These are phyloP conservation scores for Eupsilia transversa DNA, from an alignment of 2,888 invertebrate species.

Conservation along the genomic window DNA sequence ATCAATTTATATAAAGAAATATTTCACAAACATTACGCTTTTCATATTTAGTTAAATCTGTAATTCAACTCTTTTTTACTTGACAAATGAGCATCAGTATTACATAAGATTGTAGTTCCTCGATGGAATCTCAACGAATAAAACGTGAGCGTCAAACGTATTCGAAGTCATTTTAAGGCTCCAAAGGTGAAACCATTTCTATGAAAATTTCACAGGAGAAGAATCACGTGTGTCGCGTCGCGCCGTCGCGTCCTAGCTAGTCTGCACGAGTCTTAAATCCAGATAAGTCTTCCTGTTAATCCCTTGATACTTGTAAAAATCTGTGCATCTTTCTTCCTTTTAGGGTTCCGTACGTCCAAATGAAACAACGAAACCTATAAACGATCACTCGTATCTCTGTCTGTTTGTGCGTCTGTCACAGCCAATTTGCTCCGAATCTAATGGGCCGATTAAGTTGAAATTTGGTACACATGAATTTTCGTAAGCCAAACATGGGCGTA, in stretches of 20 bases:
- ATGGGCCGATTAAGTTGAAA: neutral
- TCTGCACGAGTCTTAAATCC: no score
- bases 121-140: neutral
- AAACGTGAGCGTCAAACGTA: constrained; percentile 8
- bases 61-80: neutral
- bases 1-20: neutral
- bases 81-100: constrained; percentile 13
- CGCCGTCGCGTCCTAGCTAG: no score
- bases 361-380: neutral
- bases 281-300: constrained; percentile 13
- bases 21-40: neutral
- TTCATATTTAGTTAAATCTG: neutral
- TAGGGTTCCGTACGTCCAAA: neutral
- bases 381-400: neutral
- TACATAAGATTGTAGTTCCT: neutral
- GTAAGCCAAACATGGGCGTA: neutral
- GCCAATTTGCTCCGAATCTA: neutral
- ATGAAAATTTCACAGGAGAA: no score
- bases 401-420: neutral
- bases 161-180: constrained; percentile 7
- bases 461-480: neutral
- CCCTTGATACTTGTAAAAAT: neutral
- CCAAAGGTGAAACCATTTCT: no score
- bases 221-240: no score
- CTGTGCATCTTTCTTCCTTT: neutral